Conservation (phyloP, 2,797 vertebrate species). For the Thaleichthys pacificus region DNA sequence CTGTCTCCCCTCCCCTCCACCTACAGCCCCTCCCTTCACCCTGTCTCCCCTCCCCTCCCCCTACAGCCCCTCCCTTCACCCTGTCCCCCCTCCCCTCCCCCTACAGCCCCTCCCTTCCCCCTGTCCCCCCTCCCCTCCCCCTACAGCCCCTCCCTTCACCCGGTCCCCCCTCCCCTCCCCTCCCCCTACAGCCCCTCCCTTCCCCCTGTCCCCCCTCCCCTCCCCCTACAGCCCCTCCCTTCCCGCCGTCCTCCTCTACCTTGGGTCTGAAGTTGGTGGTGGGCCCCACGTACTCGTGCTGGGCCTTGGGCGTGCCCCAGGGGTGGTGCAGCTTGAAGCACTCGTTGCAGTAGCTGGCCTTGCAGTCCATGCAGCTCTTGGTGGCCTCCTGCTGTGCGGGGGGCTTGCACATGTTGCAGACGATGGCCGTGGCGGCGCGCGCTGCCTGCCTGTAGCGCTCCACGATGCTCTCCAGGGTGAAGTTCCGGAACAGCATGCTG, state of each 20-base stretch:
- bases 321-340: slow-evolving; percentile 97
- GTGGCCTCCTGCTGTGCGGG: slow-evolving; percentile 89
- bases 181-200: too few species aligned
- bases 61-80: too few species aligned
- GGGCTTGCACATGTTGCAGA: slow-evolving; percentile 94
- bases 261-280: slow-evolving; percentile 97
- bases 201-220: too few species aligned
- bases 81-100: neutral
- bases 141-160: too few species aligned
- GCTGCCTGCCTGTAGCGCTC: slow-evolving; percentile 96
- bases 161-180: neutral
- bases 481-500: slow-evolving; percentile 94
- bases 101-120: too few species aligned
- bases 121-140: too few species aligned
- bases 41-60: neutral
- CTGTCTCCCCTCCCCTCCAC: too few species aligned
- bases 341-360: slow-evolving; percentile 95
- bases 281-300: slow-evolving; percentile 95
- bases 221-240: too few species aligned
- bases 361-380: slow-evolving; percentile 98
- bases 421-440: slow-evolving; percentile 90
- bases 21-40: too few species aligned
- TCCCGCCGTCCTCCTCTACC: slow-evolving; percentile 56
- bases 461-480: slow-evolving; percentile 95
- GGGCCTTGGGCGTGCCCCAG: slow-evolving; percentile 93